phyloP scores from a whole-genome alignment of 2,113 vertebrate species.

The Grus americana region DNA sequence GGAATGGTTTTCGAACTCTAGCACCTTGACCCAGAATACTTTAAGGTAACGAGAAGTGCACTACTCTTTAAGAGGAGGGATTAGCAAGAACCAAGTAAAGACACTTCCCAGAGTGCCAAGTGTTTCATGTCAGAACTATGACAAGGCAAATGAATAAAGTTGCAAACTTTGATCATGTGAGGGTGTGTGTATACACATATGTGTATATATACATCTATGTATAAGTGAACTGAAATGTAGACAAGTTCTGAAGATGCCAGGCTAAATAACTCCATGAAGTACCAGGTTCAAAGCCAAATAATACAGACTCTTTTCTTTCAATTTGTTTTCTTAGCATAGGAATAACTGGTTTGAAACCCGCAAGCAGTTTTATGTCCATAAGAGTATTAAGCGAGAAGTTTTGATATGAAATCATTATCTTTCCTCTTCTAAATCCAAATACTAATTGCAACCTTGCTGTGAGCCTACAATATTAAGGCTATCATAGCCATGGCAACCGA shows the following conservation, averaged over 20 bases:
- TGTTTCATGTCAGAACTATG: background rate
- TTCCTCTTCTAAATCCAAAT: slow-evolving; percentile 76
- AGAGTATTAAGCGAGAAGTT: slow-evolving; percentile 73
- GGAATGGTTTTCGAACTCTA: background rate
- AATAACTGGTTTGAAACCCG: slow-evolving; percentile 56
- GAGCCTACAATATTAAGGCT: slow-evolving; percentile 68
- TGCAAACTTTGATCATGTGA: background rate
- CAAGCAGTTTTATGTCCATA: slow-evolving; percentile 62
- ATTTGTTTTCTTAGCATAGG: slow-evolving; percentile 11
- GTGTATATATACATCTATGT: background rate
- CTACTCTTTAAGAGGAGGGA: background rate
- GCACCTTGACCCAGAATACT: background rate
- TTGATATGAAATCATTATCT: slow-evolving; percentile 75
- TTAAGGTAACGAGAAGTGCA: background rate
- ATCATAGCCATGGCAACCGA: slow-evolving; percentile 77
- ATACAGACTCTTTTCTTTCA: background rate
- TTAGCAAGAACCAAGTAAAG: background rate
- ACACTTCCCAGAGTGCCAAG: background rate
- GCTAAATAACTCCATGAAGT: background rate
- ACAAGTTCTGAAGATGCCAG: background rate
- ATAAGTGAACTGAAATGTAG: background rate
- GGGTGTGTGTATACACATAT: fast-evolving
- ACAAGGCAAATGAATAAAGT: background rate
- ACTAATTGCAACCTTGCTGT: slow-evolving; percentile 81
- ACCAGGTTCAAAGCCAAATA: slow-evolving; percentile 30